Conservation (phyloP, 2,888 invertebrate species). For the Tribolium freemani region DNA sequence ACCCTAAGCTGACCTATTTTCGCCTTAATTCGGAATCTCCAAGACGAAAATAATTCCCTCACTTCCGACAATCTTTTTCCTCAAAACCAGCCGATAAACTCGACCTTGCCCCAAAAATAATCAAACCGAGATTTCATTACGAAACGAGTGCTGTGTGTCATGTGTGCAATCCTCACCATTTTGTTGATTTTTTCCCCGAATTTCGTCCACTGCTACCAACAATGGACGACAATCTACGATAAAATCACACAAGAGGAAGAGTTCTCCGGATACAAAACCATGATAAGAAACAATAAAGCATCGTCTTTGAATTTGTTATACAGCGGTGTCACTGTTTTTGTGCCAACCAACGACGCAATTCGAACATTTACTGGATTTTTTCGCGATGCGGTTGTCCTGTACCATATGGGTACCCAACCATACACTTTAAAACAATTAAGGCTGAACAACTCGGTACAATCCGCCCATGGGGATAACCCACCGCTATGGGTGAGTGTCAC, state of each 20-base stretch:
- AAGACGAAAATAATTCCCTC: neutral
- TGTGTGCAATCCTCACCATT: constrained; percentile 1
- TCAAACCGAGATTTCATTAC: constrained; percentile 11
- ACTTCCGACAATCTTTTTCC: constrained; percentile 9
- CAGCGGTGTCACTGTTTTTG: constrained; percentile 85
- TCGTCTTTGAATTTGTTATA: constrained; percentile 80
- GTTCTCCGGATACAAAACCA: constrained; percentile 79
- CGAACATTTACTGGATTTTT: constrained; percentile 70
- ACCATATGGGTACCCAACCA: constrained; percentile 70
- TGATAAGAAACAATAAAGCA: constrained; percentile 77
- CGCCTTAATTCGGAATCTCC: too few relatives aligned
- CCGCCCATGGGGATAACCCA: constrained; percentile 86
- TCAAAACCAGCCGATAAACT: constrained; percentile 34
- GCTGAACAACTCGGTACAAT: constrained; percentile 58
- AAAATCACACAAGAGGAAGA: constrained; percentile 58
- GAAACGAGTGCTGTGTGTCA: constrained; percentile 6
- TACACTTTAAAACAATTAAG: constrained; percentile 74
- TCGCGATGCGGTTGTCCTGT: constrained; percentile 73
- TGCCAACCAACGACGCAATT: constrained; percentile 88
- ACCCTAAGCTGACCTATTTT: too few relatives aligned
- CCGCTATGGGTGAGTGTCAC: constrained; percentile 82
- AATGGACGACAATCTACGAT: constrained; percentile 54
- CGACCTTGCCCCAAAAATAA: constrained; percentile 40
- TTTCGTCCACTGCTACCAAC: constrained; percentile 13
- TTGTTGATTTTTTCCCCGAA: neutral